phyloP scores from a whole-genome alignment of 1,140 invertebrate species.

The Aradophagus sp. region DNA sequence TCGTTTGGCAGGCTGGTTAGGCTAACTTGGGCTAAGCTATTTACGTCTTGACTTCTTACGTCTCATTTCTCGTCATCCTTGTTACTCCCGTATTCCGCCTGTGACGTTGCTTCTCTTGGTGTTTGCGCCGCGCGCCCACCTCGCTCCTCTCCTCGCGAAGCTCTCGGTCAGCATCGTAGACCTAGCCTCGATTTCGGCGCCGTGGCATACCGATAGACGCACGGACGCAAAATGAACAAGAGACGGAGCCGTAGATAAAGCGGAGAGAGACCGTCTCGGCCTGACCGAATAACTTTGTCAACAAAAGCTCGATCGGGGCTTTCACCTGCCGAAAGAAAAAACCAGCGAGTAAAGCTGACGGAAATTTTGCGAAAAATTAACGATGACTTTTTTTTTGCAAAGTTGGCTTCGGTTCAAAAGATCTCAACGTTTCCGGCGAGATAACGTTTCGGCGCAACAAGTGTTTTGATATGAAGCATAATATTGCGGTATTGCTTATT shows the following conservation, averaged over 20 bases:
- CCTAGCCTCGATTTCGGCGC: slow-evolving; percentile 60
- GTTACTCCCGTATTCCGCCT: slow-evolving; percentile 30
- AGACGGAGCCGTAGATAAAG: no score
- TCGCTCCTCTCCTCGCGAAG: slow-evolving; percentile 48
- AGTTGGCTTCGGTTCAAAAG: no score
- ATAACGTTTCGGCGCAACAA: no score
- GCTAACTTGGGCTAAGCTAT: slow-evolving; percentile 73
- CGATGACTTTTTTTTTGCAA: slow-evolving; percentile 22
- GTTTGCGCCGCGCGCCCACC: slow-evolving; percentile 52
- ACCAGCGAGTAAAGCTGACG: not conserved
- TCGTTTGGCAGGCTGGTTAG: slow-evolving; percentile 68
- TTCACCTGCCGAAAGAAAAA: not conserved
- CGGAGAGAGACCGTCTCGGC: no score
- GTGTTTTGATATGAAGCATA: no score
- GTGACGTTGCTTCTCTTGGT: slow-evolving; percentile 34
- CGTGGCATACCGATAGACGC: slow-evolving; percentile 34
- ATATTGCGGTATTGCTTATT: no score
- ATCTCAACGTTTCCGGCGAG: no score
- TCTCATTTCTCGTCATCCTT: slow-evolving; percentile 57
- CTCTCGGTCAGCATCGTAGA: slow-evolving; percentile 64
- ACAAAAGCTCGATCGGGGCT: no score
- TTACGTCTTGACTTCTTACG: slow-evolving; percentile 72
- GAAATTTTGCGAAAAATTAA: slow-evolving; percentile 16
- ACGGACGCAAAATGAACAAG: slow-evolving; percentile 10
- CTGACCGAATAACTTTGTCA: no score